phyloP scores from a whole-genome alignment of 2,888 invertebrate species.

The Chrysolina haemoptera region DNA sequence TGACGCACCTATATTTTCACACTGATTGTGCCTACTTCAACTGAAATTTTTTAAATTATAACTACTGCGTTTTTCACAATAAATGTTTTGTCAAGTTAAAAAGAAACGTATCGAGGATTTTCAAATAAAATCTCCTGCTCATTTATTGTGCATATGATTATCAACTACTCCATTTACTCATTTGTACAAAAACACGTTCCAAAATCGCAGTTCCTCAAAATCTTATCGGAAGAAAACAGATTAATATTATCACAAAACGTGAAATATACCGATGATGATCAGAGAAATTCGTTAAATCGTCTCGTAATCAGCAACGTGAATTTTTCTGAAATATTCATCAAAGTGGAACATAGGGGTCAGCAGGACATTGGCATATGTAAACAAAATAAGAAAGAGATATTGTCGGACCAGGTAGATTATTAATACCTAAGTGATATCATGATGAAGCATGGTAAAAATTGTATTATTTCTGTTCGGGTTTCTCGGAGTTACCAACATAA shows the following conservation, averaged over 20 bases:
- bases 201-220: background rate
- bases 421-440: background rate
- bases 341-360: constrained; percentile 2
- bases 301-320: background rate
- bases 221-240: background rate
- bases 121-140: too few species aligned
- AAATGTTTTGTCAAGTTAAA: too few species aligned
- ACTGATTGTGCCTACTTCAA: too few species aligned
- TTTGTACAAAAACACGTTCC: background rate
- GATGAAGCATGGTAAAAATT: background rate
- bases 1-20: too few species aligned
- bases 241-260: background rate
- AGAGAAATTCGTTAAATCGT: background rate
- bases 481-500: background rate
- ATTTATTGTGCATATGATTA: background rate
- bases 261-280: background rate
- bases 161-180: background rate
- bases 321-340: background rate
- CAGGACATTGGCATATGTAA: background rate
- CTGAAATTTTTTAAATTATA: too few species aligned
- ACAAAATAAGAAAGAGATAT: background rate
- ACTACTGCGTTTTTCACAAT: too few species aligned
- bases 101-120: too few species aligned
- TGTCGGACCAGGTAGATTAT: background rate
- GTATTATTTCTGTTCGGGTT: background rate